phyloP scores from a whole-genome alignment of 2,888 invertebrate genomes.

The Meta bourneti region DNA sequence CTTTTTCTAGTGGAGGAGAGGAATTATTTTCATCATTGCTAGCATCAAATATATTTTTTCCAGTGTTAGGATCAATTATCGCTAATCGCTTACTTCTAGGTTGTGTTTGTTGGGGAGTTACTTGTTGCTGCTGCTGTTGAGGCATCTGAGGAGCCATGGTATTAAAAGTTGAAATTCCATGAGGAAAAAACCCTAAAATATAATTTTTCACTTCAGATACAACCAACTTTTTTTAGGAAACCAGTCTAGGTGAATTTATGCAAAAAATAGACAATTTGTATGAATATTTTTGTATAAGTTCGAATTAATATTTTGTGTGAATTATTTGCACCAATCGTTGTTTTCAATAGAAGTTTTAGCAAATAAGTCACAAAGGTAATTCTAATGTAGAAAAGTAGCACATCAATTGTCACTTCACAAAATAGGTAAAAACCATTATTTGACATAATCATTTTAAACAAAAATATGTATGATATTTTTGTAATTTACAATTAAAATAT shows the following conservation, averaged over 20 bases:
- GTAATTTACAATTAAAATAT: too few species aligned
- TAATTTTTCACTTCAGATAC: not conserved
- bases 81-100: constrained; percentile 27
- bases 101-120: not conserved
- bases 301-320: too few species aligned
- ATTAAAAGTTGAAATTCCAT: constrained; percentile 27
- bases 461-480: too few species aligned
- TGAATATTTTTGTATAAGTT: too few species aligned
- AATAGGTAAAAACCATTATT: too few species aligned
- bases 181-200: constrained; percentile 35
- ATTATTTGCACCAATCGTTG: too few species aligned
- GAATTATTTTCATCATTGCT: constrained; percentile 26
- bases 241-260: not conserved
- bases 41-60: constrained; percentile 51
- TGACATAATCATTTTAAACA: too few species aligned
- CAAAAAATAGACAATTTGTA: too few species aligned
- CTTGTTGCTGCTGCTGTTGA: constrained; percentile 2
- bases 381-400: too few species aligned
- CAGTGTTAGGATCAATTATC: constrained; percentile 62
- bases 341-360: too few species aligned
- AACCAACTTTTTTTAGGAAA: not conserved
- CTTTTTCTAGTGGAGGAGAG: constrained; percentile 32
- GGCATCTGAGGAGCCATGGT: constrained; percentile 25
- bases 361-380: too few species aligned
- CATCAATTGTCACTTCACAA: too few species aligned